These are phyloP conservation scores for Apeltes quadracus DNA, from an alignment of 2,113 vertebrate species.

Conservation along the genomic window DNA sequence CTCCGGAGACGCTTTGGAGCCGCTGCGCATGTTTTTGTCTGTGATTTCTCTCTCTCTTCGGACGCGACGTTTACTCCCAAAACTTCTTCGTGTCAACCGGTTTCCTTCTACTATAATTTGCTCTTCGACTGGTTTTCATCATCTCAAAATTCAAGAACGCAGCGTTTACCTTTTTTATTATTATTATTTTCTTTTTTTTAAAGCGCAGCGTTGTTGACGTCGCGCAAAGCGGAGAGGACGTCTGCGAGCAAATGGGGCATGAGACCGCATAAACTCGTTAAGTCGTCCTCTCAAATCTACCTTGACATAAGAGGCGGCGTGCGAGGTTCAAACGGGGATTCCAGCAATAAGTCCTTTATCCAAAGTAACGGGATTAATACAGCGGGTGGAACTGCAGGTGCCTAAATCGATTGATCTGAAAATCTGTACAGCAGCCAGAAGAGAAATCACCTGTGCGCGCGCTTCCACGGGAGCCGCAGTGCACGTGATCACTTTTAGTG, in stretches of 20 bases:
- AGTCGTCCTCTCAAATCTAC: conserved; percentile 50
- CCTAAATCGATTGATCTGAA: conserved; percentile 17
- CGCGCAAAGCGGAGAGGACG: neutral
- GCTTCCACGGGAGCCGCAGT: too few species aligned
- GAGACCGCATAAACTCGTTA: conserved; percentile 55
- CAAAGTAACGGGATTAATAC: conserved; percentile 63
- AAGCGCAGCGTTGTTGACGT: conserved; percentile 42
- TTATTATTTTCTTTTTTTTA: conserved; percentile 24
- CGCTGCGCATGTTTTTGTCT: conserved; percentile 26
- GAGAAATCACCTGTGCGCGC: conserved; percentile 5
- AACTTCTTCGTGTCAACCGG: conserved; percentile 11
- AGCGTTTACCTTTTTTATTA: conserved; percentile 47
- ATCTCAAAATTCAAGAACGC: neutral
- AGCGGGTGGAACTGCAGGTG: conserved; percentile 26
- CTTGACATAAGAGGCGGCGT: conserved; percentile 53
- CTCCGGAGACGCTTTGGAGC: conserved; percentile 35
- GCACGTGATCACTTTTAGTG: too few species aligned
- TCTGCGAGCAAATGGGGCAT: conserved; percentile 52
- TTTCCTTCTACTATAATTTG: neutral
- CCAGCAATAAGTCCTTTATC: conserved; percentile 48
- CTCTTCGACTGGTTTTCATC: conserved; percentile 16
- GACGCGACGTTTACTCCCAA: conserved; percentile 45
- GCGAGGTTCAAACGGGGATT: conserved; percentile 55
- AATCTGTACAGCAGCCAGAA: neutral
- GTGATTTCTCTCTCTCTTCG: conserved; percentile 20